Base-by-base conservation (phyloP, 23 tunicate genomes). In the Trididemnum nubilum region DNA sequence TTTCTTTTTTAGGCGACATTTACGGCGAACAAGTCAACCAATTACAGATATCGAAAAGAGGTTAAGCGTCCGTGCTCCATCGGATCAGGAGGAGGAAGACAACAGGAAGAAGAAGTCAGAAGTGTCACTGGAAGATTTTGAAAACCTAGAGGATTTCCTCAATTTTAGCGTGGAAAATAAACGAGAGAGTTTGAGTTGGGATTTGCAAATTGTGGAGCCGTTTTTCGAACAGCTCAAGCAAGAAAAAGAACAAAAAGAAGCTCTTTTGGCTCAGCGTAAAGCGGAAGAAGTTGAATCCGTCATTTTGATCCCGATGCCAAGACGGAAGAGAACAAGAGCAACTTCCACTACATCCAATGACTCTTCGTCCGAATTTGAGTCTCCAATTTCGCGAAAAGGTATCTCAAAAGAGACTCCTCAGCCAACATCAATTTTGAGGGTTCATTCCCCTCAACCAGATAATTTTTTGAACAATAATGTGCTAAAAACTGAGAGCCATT, bases 171-270 rank as follows among this genome's bases (percentile, higher is more conserved):
- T 87, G 35, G 84, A 70, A 15, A 90, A 77, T 49, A 76, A 66
- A 33, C 77, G 96, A 0, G 89, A 90, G 52, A 90, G 96, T 61
- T 75, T 90, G 74, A 90, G 96, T 52, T 90, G 96, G 96, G 96
- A 90, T 50, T 73, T 84, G 25, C 96, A 90, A 67, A 90, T 90
- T 32, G 96, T 90, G 25, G 89, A 90, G 59, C 89, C 88, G 3
- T 84, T 90, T n/a, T 90, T 90, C 66, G 88, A 90, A 40, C 65
- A 82, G n/a, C 86, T 77, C 35, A 85, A 85, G 54, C 63, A 74
- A 12, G 81, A 77, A 22, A 73, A 73, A 33, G 74, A 67, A 33
- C 22, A 33, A 33, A 67, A 67, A 33, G 38, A 32, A 33, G 57
- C 57, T 49, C 15, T 5, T 12, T 5, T 26, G 30, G 31, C 70